These are phyloP conservation scores for Darevskia nairensis DNA, from an alignment of 2,797 vertebrate species.

Conservation along the genomic window DNA sequence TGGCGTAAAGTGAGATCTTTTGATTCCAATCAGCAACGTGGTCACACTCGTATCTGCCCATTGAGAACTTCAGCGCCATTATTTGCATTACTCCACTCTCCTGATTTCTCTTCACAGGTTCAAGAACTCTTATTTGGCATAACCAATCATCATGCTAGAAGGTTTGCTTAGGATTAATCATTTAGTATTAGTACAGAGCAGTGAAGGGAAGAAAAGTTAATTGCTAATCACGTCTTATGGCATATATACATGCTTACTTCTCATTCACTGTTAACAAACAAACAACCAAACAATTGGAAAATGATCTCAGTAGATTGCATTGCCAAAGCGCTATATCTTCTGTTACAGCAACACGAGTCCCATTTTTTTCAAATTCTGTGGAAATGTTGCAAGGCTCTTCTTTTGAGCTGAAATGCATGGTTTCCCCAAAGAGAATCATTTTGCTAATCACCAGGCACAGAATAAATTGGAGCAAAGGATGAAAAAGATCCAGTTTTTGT, in stretches of 20 bases:
- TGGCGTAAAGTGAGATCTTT: neutral
- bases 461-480: neutral
- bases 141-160: neutral
- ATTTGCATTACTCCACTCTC: neutral
- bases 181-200: neutral
- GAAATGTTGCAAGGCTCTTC: neutral
- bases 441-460: neutral
- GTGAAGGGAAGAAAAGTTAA: conserved; percentile 11
- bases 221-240: neutral
- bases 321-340: neutral
- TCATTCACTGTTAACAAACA: neutral
- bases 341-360: neutral
- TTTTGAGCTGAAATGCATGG: neutral
- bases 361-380: neutral
- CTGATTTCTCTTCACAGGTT: conserved; percentile 6
- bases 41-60: neutral
- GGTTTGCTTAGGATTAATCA: conserved; percentile 4
- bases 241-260: neutral
- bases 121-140: neutral
- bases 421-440: neutral
- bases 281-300: neutral
- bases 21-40: neutral
- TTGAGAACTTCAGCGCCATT: neutral
- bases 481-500: neutral
- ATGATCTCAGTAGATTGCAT: neutral